Base-by-base conservation (phyloP, 2,113 vertebrate species). In the Dasypus novemcinctus region DNA sequence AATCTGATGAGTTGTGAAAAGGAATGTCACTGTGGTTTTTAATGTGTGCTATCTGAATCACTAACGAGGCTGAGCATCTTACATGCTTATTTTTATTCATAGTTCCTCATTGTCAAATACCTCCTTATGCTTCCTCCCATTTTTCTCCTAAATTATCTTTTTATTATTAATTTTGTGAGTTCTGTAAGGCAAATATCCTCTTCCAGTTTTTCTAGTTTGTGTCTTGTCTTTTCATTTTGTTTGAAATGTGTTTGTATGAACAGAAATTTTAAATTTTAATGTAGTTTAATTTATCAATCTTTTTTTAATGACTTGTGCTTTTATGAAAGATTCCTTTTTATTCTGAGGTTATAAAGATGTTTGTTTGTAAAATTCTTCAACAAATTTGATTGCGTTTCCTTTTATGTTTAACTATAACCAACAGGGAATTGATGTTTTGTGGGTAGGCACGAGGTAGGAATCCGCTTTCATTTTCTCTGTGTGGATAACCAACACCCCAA, bases 211-310 rank as follows among this genome's bases (percentile, higher is more conserved):
- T 89, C 14, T 18, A 79, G 15, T 59, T 87, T 75, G 7, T 80
- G 61, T 15, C 27, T 80, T 41, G 36, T 33, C 81, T 81, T 87
- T 36, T 75, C 15, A 38, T 94, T 86, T 78, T 81, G 78, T 91
- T 89, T 95, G 57, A 80, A 82, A 86, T 68, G 14, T 80, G 12
- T 79, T 90, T 96, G 80, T 15, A 66, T 90, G 43, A 82, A 64
- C 1, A 59, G 27, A 83, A 89, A 15, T 64, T 90, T 96, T 43
- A 92, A 33, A 81, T 69, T 86, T 95, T 76, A 61, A 31, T 52
- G 7, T 25, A 69, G 41, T 89, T 82, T 95, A 81, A 96, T 69
- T 59, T 68, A 57, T 52, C 74, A 87, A n/a, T 29, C 54, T 94
- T 95, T 95, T 82, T 63, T 63, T 66, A 66, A 90, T 63, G 46